Evolutionary conservation across 1,140 invertebrate species (phyloP), one percentile per base, ranked within the genome.

Genomic region (Anoplophora glabripennis): DNA sequence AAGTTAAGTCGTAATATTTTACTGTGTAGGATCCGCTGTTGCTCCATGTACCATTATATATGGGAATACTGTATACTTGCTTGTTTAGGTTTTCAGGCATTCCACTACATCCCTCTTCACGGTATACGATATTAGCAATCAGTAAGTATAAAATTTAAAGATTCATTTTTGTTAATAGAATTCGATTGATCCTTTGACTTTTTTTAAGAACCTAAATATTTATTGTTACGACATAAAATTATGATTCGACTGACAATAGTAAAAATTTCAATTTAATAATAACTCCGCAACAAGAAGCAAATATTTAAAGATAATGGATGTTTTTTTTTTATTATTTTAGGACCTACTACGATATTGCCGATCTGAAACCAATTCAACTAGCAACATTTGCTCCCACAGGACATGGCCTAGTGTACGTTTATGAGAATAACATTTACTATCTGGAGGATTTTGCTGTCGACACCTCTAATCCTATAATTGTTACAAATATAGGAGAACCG

Each of bases 371-470:
- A 35, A 41, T 67, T 3, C 77, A 80, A 73, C 83, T 53, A 63
- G 84, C 76, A 59, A 75, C 57, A 65, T 89, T 82, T 86, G 81
- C 77, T 60, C 83, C 82, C 0, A 76, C 76, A 11, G 81, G 79
- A 1, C 86, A 86, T 70, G 82, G 79, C 0, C 68, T 91, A 28
- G 83, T 87, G 12, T 89, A 90, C 61, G 89, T 94, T 0, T 77
- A 84, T 42, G 74, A 88, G 48, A 92, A 93, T 65, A 87, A 94
- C 71, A 79, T 96, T 44, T 96, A 89, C 72, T 93, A 91, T 51
- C 76, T 83, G 74, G 77, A 67, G 17, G 48, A 35, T 28, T 54
- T 64, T 8, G 35, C 36, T 7, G n/a, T 11, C 3, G 45, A 59
- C 15, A 49, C 36, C 17, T 3, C 38, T 10, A 47, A 62, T 41